phyloP scores from a whole-genome alignment of 2,113 vertebrate species.

The Agelaius phoeniceus region DNA sequence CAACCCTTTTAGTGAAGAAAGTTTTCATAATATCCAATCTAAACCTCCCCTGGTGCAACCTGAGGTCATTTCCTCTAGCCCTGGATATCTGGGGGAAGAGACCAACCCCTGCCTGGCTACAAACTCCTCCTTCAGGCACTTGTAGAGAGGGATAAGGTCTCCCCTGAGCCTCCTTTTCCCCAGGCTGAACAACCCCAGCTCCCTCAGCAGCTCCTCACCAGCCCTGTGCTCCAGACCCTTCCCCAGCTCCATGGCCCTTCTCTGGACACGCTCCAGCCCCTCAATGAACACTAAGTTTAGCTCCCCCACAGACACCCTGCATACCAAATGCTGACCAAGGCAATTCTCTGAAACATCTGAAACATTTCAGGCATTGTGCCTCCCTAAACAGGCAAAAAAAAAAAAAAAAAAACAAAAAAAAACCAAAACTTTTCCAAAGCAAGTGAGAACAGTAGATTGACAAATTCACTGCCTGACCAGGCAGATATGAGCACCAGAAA shows the following conservation, averaged over 20 bases:
- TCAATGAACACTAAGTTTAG: neutral
- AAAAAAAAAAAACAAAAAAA: neutral
- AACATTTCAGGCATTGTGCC: neutral
- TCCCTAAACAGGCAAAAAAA: neutral
- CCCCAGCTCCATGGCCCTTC: neutral
- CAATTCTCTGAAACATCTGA: neutral
- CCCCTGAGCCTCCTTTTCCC: neutral
- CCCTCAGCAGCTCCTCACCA: neutral
- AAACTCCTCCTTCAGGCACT: neutral
- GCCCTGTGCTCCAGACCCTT: neutral
- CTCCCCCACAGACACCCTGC: neutral
- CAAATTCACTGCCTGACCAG: neutral
- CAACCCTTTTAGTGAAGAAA: neutral
- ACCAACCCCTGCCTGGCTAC: neutral
- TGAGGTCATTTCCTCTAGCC: neutral
- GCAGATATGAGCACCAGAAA: neutral
- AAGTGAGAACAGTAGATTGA: neutral
- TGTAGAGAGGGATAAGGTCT: neutral
- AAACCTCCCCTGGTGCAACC: neutral
- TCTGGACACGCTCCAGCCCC: neutral
- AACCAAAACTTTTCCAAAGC: neutral
- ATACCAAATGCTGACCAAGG: neutral
- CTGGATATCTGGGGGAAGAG: neutral
- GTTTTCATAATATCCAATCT: neutral
- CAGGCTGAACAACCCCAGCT: neutral